Percentiles rank a stretch among this genome's conserved stretches.
phyloP scores from a whole-genome alignment of 2,888 invertebrate species.

The Ennomos fuscantarius region DNA sequence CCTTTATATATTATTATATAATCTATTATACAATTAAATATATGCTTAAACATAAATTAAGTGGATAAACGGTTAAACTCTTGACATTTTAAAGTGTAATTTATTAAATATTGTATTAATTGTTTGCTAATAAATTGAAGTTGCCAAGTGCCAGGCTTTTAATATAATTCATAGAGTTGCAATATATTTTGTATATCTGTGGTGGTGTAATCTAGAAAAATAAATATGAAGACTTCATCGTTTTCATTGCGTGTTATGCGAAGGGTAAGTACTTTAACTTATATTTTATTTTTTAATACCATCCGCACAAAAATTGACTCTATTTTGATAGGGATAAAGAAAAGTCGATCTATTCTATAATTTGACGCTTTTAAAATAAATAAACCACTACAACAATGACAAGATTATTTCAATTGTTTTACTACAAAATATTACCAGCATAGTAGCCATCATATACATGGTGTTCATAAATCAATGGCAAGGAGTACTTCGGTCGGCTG shows the following conservation, averaged over 20 bases:
- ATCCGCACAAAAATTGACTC: no score
- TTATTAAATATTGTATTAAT: conserved; percentile 36
- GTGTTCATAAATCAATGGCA: conserved; percentile 8
- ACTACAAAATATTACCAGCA: no score
- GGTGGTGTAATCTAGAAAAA: conserved; percentile 54
- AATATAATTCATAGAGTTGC: conserved; percentile 22
- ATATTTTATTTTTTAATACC: neutral
- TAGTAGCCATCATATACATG: conserved; percentile 3
- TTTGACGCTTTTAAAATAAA: no score
- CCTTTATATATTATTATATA: conserved; percentile 10
- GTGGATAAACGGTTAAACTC: conserved; percentile 3
- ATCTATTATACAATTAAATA: conserved; percentile 22
- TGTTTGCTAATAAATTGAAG: conserved; percentile 40
- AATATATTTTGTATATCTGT: conserved; percentile 42
- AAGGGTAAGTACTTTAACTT: conserved; percentile 86
- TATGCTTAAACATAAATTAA: conserved; percentile 7
- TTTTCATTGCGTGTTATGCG: conserved; percentile 92
- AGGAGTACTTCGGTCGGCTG: neutral
- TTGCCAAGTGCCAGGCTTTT: conserved; percentile 36
- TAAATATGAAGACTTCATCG: conserved; percentile 91
- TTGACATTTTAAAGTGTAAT: conserved; percentile 13
- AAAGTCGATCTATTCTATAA: no score
- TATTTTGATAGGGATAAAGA: no score
- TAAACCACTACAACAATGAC: no score
- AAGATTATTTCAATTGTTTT: no score